Evolutionary conservation across 2,888 invertebrate species (phyloP).

Genomic region (Panopea generosa): DNA sequence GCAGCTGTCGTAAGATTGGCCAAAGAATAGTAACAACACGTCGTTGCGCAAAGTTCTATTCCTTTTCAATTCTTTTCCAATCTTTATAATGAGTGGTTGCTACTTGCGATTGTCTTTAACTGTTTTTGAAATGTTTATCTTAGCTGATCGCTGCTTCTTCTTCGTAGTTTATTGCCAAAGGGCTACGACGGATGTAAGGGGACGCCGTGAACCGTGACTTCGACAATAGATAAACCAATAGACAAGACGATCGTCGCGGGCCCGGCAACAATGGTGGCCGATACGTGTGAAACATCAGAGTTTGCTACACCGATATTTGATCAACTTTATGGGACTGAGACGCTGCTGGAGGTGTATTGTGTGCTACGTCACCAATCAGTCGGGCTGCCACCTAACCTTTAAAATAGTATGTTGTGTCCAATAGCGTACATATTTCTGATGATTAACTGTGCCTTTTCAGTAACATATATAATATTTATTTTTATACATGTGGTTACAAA

Average conservation of each 20-base stretch:
- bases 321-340: constrained; percentile 2
- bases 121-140: constrained; percentile 43
- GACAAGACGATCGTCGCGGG: constrained; percentile 14
- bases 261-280: constrained; percentile 15
- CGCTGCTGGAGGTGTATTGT: too few species aligned
- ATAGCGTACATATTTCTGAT: too few species aligned
- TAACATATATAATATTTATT: too few species aligned
- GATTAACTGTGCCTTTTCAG: too few species aligned
- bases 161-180: constrained; percentile 34
- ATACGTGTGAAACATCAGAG: constrained; percentile 26
- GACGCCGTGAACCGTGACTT: constrained; percentile 9
- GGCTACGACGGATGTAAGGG: constrained; percentile 29
- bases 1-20: constrained; percentile 42
- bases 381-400: too few species aligned
- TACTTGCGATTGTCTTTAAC: constrained; percentile 34
- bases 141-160: constrained; percentile 38
- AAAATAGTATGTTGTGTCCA: too few species aligned
- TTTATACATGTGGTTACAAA: too few species aligned
- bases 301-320: constrained; percentile 19
- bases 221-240: constrained; percentile 26
- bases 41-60: constrained; percentile 42
- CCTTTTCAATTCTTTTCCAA: constrained; percentile 40
- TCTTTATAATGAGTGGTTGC: constrained; percentile 46
- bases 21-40: constrained; percentile 39
- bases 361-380: too few species aligned